Percentiles rank a stretch among this genome's conserved stretches.
Evolutionary conservation across 2,797 vertebrate species (phyloP).

Genomic region (Novumbra hubbsi): DNA sequence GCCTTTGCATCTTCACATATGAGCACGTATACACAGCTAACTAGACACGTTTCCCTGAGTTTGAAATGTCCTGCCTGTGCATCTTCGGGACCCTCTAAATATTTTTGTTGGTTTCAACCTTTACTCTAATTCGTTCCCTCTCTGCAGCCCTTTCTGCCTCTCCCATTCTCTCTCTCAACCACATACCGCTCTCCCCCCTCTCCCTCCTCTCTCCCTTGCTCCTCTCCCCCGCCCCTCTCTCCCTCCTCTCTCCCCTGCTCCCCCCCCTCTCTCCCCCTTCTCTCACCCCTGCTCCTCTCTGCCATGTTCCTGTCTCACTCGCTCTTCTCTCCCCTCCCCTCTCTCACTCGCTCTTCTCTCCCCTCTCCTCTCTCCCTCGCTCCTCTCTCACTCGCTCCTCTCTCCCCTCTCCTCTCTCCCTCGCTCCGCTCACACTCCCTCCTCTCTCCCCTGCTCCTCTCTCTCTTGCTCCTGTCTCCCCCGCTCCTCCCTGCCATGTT

Average conservation of each 20-base stretch:
- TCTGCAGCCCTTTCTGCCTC: not conserved
- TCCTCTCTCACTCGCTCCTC: constrained; percentile 4
- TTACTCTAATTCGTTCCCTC: not conserved
- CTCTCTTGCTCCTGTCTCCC: constrained; percentile 15
- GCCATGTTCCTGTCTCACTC: not conserved
- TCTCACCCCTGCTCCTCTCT: too few species aligned
- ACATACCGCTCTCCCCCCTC: constrained; percentile 17
- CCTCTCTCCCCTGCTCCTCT: not conserved
- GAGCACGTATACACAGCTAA: not conserved
- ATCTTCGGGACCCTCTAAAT: not conserved
- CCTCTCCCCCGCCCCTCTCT: not conserved
- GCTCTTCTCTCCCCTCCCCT: not conserved
- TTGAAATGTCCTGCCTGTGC: not conserved
- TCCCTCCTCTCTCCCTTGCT: constrained; percentile 10
- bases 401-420: constrained; percentile 6
- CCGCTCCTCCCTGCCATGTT: too few species aligned
- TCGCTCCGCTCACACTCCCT: not conserved
- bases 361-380: not conserved
- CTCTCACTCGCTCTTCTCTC: not conserved
- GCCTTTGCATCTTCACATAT: not conserved
- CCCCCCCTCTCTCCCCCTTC: not conserved
- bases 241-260: not conserved
- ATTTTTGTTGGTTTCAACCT: constrained; percentile 1
- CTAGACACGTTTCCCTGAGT: not conserved
- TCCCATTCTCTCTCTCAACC: not conserved